Evolutionary conservation across 2,888 invertebrate species (phyloP).

Genomic region (Agriopis marginaria): DNA sequence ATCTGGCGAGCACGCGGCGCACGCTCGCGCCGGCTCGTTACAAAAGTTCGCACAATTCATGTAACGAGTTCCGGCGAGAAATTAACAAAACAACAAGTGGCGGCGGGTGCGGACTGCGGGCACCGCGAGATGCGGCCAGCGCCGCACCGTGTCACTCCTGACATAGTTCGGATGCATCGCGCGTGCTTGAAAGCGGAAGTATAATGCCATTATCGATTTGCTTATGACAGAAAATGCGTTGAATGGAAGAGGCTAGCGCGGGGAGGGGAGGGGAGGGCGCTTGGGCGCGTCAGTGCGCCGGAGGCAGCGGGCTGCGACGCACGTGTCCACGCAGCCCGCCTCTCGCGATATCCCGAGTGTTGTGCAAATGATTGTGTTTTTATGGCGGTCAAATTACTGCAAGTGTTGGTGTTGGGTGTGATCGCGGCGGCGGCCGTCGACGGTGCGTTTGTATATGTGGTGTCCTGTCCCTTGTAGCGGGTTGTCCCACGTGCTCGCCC

Average conservation of each 20-base stretch:
- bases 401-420: conserved; percentile 87
- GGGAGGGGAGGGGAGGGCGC: conserved; percentile 48
- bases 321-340: conserved; percentile 81
- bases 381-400: conserved; percentile 93
- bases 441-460: conserved; percentile 70
- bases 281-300: conserved; percentile 70
- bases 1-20: conserved; percentile 36
- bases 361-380: conserved; percentile 90
- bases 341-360: conserved; percentile 75
- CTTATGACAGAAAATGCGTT: conserved; percentile 85
- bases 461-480: conserved; percentile 53
- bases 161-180: conserved; percentile 78
- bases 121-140: conserved; percentile 28
- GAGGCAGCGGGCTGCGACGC: conserved; percentile 77
- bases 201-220: conserved; percentile 85
- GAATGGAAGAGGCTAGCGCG: conserved; percentile 74
- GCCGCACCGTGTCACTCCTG: conserved; percentile 45
- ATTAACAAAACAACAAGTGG: conserved; percentile 36
- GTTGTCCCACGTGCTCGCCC: conserved; percentile 62
- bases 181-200: conserved; percentile 83
- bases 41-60: conserved; percentile 42
- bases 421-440: conserved; percentile 81
- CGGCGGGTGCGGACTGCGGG: neutral
- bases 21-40: conserved; percentile 39
- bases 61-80: conserved; percentile 41